Conservation (phyloP, 2,797 vertebrate species). For the Eidolon dupreanum region DNA sequence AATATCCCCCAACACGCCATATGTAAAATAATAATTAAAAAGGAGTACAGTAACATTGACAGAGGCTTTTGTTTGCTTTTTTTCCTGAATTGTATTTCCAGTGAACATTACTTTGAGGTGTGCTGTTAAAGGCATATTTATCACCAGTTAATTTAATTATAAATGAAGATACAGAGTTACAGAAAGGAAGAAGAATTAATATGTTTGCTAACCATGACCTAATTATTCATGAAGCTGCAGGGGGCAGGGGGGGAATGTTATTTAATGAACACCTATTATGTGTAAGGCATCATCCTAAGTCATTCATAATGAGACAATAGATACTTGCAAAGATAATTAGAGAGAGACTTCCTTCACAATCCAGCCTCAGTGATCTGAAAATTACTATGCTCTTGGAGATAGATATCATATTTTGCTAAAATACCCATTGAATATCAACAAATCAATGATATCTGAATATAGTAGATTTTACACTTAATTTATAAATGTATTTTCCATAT, state of each 20-base stretch:
- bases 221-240: neutral
- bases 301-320: conserved; percentile 29
- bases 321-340: conserved; percentile 16
- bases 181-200: neutral
- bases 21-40: neutral
- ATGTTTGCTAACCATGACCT: neutral
- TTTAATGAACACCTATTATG: conserved; percentile 49
- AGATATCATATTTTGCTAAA: neutral
- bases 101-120: neutral
- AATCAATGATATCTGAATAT: neutral
- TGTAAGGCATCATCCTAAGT: neutral
- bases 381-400: neutral
- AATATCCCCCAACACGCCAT: neutral
- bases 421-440: neutral
- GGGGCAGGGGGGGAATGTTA: neutral
- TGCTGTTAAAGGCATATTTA: neutral
- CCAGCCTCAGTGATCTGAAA: neutral
- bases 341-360: neutral
- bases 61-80: neutral
- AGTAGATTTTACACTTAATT: neutral
- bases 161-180: neutral
- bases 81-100: neutral
- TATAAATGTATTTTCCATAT: neutral
- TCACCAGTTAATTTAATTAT: neutral
- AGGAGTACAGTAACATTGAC: neutral